Evolutionary conservation across 1,140 invertebrate genomes (phyloP).

Genomic region (Heterodera schachtii): DNA sequence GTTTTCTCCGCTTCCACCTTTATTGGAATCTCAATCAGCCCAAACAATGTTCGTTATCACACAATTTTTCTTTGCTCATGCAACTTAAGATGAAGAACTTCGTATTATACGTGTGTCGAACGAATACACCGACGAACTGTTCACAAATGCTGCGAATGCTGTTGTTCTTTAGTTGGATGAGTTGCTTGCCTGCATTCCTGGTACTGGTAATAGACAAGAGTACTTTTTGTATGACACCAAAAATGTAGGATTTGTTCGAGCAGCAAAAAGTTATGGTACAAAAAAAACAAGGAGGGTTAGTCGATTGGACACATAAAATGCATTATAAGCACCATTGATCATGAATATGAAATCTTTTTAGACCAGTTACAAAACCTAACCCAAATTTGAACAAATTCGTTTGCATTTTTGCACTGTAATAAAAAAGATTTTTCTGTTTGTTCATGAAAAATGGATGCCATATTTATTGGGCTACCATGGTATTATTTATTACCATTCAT

Average conservation of each 20-base stretch:
- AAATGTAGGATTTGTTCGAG: background rate
- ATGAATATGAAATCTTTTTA: too few relatives aligned
- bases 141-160: conserved; percentile 24
- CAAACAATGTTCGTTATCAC: conserved; percentile 23
- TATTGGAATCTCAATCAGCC: conserved; percentile 31
- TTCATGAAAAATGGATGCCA: background rate
- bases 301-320: too few relatives aligned
- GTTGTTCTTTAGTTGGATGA: conserved; percentile 29
- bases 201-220: background rate
- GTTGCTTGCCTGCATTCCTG: conserved; percentile 22
- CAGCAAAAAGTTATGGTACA: too few relatives aligned
- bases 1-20: conserved; percentile 28
- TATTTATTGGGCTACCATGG: background rate
- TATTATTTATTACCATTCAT: too few relatives aligned
- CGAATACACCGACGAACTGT: conserved; percentile 8
- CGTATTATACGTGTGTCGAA: conserved; percentile 22
- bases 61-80: background rate
- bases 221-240: background rate
- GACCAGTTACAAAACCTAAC: too few relatives aligned
- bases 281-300: too few relatives aligned
- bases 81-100: conserved; percentile 23
- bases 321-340: too few relatives aligned
- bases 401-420: too few relatives aligned
- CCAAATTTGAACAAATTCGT: too few relatives aligned
- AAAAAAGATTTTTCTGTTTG: too few relatives aligned